Evolutionary conservation across 1,140 invertebrate genomes (phyloP).

Genomic region (Coptotermes formosanus): DNA sequence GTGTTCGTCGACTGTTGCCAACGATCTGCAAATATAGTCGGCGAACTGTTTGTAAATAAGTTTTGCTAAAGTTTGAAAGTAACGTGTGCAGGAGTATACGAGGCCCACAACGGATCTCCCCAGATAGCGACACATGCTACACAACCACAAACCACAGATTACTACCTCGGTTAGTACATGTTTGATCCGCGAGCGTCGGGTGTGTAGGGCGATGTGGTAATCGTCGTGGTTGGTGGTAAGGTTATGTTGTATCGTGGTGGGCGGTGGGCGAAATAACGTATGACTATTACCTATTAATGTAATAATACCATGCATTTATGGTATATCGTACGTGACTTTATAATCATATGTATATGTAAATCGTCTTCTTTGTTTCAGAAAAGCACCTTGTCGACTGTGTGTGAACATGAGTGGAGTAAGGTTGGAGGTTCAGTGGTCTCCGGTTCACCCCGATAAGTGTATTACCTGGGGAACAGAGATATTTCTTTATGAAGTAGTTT

Average conservation of each 20-base stretch:
- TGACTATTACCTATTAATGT: neutral
- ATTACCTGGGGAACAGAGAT: conserved; percentile 85
- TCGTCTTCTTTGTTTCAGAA: neutral
- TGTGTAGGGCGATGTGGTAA: too few species aligned
- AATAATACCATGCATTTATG: neutral
- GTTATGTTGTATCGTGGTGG: neutral
- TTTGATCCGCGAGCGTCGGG: too few species aligned
- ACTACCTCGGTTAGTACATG: too few species aligned
- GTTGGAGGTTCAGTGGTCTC: conserved; percentile 79
- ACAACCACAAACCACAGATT: too few species aligned
- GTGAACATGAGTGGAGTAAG: conserved; percentile 53
- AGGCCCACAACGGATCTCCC: too few species aligned
- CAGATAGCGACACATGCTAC: too few species aligned
- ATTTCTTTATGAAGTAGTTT: conserved; percentile 73
- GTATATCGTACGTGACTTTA: neutral
- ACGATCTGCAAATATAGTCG: too few species aligned
- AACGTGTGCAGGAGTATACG: too few species aligned
- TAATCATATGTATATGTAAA: neutral
- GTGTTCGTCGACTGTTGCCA: too few species aligned
- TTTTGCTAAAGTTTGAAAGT: too few species aligned
- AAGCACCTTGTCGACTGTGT: neutral
- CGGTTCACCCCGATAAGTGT: conserved; percentile 72
- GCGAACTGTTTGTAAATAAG: too few species aligned
- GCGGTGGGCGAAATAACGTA: neutral
- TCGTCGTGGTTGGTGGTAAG: neutral